Conservation (phyloP, 2,888 invertebrate species). For the Bhutanitis thaidina region DNA sequence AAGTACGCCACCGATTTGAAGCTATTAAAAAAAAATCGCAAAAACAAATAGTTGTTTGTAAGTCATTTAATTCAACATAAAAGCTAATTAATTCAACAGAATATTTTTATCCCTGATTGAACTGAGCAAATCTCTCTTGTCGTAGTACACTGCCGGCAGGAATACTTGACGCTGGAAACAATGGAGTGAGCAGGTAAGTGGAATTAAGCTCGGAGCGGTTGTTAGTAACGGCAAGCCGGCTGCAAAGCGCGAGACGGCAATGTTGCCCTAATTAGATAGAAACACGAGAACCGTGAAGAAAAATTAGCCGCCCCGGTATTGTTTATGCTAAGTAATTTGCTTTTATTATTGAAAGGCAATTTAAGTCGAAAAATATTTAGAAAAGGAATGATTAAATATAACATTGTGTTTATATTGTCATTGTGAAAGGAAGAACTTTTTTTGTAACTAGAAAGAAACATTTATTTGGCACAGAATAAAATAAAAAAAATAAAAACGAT, state of each 20-base stretch:
- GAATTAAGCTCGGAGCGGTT: conserved; percentile 59
- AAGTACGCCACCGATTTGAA: too few species aligned
- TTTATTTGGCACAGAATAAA: too few species aligned
- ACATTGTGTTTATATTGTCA: too few species aligned
- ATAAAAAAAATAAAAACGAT: too few species aligned
- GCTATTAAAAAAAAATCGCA: too few species aligned
- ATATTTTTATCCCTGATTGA: conserved; percentile 28
- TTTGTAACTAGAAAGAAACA: too few species aligned
- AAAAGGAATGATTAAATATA: too few species aligned
- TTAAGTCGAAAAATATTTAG: too few species aligned
- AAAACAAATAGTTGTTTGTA: too few species aligned
- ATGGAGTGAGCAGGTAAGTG: conserved; percentile 60
- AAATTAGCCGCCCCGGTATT: conserved; percentile 28
- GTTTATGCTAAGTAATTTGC: conserved; percentile 4
- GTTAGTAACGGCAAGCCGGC: conserved; percentile 42
- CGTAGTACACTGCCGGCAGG: conserved; percentile 27
- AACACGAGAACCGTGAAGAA: conserved; percentile 47
- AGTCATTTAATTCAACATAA: neutral
- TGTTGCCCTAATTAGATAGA: conserved; percentile 56
- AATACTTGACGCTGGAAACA: conserved; percentile 57
- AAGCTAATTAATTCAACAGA: conserved; percentile 28
- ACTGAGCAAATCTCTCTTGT: conserved; percentile 38
- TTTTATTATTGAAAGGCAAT: neutral
- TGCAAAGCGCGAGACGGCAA: conserved; percentile 29
- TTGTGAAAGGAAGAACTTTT: too few species aligned